Evolutionary conservation across 2,888 invertebrate genomes (phyloP).

Genomic region (Blomia tropicalis): DNA sequence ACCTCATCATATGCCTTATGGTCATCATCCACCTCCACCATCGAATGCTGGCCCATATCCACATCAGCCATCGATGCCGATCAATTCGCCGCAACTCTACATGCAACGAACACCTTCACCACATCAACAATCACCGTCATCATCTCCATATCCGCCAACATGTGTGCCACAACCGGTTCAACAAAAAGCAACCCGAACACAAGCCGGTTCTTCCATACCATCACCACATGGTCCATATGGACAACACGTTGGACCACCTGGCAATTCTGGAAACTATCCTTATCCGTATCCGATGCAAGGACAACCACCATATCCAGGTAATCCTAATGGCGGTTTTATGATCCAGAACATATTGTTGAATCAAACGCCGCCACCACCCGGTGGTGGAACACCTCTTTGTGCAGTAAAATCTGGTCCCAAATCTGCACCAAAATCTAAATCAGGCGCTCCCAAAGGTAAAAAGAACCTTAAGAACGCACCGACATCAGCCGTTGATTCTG

Average conservation of each 20-base stretch:
- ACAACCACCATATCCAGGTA: slow-evolving; percentile 6
- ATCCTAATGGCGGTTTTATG: slow-evolving; percentile 30
- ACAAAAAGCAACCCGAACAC: neutral
- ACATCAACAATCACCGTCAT: slow-evolving; percentile 18
- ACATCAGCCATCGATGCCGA: neutral
- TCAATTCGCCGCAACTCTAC: slow-evolving; percentile 17
- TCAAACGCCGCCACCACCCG: neutral
- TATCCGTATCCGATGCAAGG: neutral
- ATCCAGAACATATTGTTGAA: slow-evolving; percentile 27
- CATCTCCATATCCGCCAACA: slow-evolving; percentile 24
- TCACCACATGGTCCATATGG: slow-evolving; percentile 26
- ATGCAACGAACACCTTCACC: slow-evolving; percentile 6
- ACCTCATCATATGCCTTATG: slow-evolving; percentile 1
- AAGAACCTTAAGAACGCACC: neutral
- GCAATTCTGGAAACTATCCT: slow-evolving; percentile 14
- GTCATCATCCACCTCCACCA: neutral
- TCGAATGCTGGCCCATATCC: neutral
- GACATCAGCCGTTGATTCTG: neutral
- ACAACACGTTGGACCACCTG: slow-evolving; percentile 23
- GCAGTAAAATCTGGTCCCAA: neutral
- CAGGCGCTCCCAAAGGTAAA: neutral
- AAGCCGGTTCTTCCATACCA: neutral
- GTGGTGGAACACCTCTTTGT: no score
- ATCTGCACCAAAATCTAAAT: neutral
- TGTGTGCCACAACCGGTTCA: slow-evolving; percentile 6